Percentiles rank a stretch among this genome's conserved stretches.
Conservation (phyloP, 2,888 invertebrate species). For the Branchellion lobata region DNA sequence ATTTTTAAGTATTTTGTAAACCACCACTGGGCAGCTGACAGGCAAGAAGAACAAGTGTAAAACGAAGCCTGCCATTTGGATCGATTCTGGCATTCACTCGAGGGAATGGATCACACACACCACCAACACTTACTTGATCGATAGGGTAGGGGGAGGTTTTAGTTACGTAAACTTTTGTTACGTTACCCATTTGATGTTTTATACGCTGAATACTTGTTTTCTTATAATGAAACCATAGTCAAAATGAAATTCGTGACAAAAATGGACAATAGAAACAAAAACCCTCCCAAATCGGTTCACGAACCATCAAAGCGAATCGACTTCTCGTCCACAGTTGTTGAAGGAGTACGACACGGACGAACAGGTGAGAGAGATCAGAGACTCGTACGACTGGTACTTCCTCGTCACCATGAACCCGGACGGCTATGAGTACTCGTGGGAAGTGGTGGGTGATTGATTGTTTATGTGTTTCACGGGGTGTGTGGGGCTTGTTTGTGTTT, state of each 20-base stretch:
- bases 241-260: too few relatives aligned
- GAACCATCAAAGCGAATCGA: too few relatives aligned
- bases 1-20: too few relatives aligned
- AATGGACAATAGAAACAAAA: too few relatives aligned
- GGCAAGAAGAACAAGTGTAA: slow-evolving; percentile 41
- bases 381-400: slow-evolving; percentile 71
- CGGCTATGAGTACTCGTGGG: slow-evolving; percentile 54
- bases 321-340: slow-evolving; percentile 26
- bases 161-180: background rate
- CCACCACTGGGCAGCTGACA: slow-evolving; percentile 31
- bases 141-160: slow-evolving; percentile 39
- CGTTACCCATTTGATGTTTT: slow-evolving; percentile 2
- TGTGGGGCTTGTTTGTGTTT: background rate
- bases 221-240: too few relatives aligned
- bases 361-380: slow-evolving; percentile 63
- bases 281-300: too few relatives aligned
- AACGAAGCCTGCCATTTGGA: slow-evolving; percentile 74
- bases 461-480: background rate
- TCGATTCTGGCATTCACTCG: slow-evolving; percentile 72
- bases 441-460: slow-evolving; percentile 55
- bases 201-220: too few relatives aligned
- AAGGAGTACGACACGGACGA: slow-evolving; percentile 41
- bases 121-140: slow-evolving; percentile 68
- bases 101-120: slow-evolving; percentile 79
- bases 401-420: slow-evolving; percentile 56